These are phyloP conservation scores for Drymodes brunneopygia DNA, from an alignment of 2,113 vertebrate genomes.

Conservation along the genomic window DNA sequence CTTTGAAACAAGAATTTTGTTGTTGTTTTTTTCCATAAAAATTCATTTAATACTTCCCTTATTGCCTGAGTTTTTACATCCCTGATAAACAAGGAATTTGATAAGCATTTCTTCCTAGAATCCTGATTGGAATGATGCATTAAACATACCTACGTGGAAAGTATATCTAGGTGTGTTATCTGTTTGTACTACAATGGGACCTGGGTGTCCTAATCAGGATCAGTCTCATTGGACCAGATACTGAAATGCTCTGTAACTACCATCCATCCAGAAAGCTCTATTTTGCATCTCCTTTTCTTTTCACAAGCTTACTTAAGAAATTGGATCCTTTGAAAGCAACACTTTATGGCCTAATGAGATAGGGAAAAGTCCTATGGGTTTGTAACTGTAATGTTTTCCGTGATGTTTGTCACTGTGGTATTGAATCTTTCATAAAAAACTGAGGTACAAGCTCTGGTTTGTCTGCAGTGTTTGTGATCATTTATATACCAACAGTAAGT, in stretches of 20 bases:
- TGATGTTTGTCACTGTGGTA: neutral
- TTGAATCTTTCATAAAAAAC: neutral
- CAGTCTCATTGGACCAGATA: neutral
- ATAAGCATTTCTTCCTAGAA: neutral
- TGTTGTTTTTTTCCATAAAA: neutral
- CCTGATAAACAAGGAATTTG: neutral
- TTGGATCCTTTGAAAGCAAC: neutral
- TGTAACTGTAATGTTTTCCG: neutral
- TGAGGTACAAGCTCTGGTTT: neutral
- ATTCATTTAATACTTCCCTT: neutral
- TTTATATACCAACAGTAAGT: neutral
- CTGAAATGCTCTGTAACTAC: neutral
- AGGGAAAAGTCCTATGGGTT: neutral
- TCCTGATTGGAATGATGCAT: neutral
- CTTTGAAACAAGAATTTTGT: neutral
- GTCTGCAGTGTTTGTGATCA: neutral
- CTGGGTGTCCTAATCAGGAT: neutral
- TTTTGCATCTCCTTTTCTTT: neutral
- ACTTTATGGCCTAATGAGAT: neutral
- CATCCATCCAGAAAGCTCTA: neutral
- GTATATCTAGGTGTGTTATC: neutral
- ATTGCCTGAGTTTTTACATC: neutral
- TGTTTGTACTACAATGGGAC: neutral
- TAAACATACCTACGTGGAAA: neutral
- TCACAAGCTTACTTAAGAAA: neutral